Percentiles rank a stretch among this genome's conserved stretches.
Conservation (phyloP, 2,888 invertebrate genomes). For the Pseudococcus jackbeardsleyi region DNA sequence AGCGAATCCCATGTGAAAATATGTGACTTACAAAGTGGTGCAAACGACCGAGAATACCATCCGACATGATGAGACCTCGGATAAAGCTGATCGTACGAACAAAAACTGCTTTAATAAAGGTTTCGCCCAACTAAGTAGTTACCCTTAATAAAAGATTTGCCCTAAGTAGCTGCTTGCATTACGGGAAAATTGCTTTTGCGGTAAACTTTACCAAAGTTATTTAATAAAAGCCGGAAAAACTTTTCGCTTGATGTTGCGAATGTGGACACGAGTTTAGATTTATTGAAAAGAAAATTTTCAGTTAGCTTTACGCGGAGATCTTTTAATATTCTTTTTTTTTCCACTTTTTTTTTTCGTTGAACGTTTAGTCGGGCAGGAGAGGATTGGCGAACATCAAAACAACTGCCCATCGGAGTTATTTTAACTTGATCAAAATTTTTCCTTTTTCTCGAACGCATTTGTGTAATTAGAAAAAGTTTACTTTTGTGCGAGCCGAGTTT, state of each 20-base stretch:
- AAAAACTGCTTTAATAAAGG: constrained; percentile 63
- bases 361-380: neutral
- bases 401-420: constrained; percentile 53
- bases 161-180: constrained; percentile 63
- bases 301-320: constrained; percentile 34
- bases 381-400: constrained; percentile 28
- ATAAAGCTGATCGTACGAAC: constrained; percentile 58
- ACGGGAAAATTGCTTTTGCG: constrained; percentile 62
- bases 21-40: constrained; percentile 64
- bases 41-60: constrained; percentile 62
- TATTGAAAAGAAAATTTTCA: constrained; percentile 60
- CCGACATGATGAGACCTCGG: constrained; percentile 61
- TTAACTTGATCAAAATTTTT: constrained; percentile 56
- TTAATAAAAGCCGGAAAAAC: constrained; percentile 62
- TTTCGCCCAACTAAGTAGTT: constrained; percentile 58
- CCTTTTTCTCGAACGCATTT: constrained; percentile 45
- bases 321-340: constrained; percentile 55
- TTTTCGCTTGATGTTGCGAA: constrained; percentile 62
- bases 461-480: constrained; percentile 59
- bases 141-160: constrained; percentile 59
- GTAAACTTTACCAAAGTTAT: constrained; percentile 63
- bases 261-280: constrained; percentile 63
- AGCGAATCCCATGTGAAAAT: too few species aligned
- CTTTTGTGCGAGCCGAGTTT: neutral
- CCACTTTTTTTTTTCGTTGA: neutral